Conservation (phyloP, 2,113 vertebrate genomes). For the Cinclus mexicanus region DNA sequence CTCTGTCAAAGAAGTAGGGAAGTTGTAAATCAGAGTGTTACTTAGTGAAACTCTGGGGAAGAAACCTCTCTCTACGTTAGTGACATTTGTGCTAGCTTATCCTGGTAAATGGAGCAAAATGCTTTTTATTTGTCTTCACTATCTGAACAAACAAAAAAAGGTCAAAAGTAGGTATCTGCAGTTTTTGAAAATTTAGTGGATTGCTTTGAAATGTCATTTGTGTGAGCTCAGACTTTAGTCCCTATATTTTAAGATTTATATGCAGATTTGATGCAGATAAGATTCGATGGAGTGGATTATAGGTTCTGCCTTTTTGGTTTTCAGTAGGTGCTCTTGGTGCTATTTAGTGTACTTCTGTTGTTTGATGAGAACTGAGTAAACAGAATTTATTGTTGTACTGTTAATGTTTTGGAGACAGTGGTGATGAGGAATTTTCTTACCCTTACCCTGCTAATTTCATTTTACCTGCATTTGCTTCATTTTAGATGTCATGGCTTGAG, state of each 20-base stretch:
- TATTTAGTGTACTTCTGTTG: not conserved
- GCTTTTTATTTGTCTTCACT: not conserved
- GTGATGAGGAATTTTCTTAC: not conserved
- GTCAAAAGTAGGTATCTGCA: not conserved
- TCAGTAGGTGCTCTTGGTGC: not conserved
- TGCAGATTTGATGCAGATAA: not conserved
- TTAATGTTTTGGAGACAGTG: not conserved
- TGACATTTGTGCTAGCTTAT: not conserved
- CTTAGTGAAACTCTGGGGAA: not conserved
- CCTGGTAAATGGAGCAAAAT: not conserved
- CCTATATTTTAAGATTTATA: not conserved
- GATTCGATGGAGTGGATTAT: not conserved
- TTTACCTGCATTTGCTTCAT: not conserved
- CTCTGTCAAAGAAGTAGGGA: not conserved
- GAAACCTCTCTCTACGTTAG: rapidly evolving
- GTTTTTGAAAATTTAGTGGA: not conserved
- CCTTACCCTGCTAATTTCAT: not conserved
- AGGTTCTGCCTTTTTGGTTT: not conserved
- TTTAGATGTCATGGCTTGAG: not conserved
- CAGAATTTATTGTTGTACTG: not conserved
- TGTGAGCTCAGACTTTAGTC: not conserved
- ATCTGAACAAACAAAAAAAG: not conserved
- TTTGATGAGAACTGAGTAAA: not conserved
- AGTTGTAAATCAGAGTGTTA: not conserved
- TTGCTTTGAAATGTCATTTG: not conserved